phyloP scores from a whole-genome alignment of 2,888 invertebrate species.

The Amphipyra tragopoginis region DNA sequence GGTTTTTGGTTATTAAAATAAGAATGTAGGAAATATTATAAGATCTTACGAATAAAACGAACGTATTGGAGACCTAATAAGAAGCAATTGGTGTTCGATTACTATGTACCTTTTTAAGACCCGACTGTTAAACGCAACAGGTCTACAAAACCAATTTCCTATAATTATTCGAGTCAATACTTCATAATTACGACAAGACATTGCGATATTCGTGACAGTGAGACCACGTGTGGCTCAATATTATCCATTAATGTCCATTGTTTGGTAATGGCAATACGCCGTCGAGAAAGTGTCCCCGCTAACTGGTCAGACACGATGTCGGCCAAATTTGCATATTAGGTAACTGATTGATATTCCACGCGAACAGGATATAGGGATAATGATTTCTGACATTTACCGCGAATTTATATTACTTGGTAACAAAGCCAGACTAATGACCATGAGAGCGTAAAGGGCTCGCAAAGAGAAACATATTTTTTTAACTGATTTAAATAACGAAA shows the following conservation, averaged over 20 bases:
- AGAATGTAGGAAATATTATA: conserved; percentile 20
- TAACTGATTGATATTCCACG: conserved; percentile 66
- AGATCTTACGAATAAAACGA: neutral
- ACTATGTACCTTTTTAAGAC: neutral
- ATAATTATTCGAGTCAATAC: conserved; percentile 39
- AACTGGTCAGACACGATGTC: conserved; percentile 80
- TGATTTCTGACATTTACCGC: conserved; percentile 30
- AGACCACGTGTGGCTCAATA: conserved; percentile 55
- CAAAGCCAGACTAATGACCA: conserved; percentile 8
- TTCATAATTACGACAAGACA: conserved; percentile 38
- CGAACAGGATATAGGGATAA: conserved; percentile 50
- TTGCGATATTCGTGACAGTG: conserved; percentile 44
- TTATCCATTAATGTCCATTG: conserved; percentile 76
- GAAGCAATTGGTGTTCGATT: neutral
- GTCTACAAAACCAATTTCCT: neutral
- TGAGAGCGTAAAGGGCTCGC: conserved; percentile 14
- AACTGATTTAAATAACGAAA: neutral
- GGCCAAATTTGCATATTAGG: conserved; percentile 80
- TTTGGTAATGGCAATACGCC: conserved; percentile 77
- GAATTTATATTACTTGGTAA: conserved; percentile 2
- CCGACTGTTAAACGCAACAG: too few species aligned
- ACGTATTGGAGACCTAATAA: neutral
- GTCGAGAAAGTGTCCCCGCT: conserved; percentile 80
- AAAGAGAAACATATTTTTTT: conserved; percentile 9
- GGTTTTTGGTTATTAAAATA: conserved; percentile 37